These are phyloP conservation scores for Tipula unca DNA, from an alignment of 2,888 invertebrate genomes.

Conservation along the genomic window DNA sequence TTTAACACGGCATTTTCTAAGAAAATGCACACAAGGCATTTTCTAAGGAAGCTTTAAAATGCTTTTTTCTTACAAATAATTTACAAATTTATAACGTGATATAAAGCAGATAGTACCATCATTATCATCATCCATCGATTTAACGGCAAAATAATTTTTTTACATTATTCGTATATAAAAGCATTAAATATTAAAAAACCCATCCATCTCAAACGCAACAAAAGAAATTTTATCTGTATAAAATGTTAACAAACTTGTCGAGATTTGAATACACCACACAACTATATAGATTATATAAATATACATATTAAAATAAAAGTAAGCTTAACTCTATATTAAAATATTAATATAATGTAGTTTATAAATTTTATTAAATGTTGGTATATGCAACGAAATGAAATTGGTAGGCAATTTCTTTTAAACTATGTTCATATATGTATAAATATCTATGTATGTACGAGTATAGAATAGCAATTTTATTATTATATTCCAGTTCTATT, in stretches of 20 bases:
- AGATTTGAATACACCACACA: neutral
- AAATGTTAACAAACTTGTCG: neutral
- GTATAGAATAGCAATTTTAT: neutral
- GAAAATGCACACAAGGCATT: too few relatives aligned
- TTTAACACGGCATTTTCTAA: too few relatives aligned
- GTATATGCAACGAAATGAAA: neutral
- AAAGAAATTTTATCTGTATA: neutral
- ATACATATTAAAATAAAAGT: neutral
- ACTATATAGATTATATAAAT: neutral
- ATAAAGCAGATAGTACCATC: neutral
- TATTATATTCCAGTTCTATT: neutral
- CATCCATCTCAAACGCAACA: neutral
- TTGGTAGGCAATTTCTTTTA: too few relatives aligned
- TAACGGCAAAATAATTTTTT: neutral
- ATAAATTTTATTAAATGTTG: neutral
- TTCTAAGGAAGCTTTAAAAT: too few relatives aligned
- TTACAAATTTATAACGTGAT: neutral
- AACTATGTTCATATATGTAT: too few relatives aligned
- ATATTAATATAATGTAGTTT: neutral
- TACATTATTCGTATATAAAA: neutral
- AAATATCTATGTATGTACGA: too few relatives aligned
- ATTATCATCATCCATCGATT: neutral
- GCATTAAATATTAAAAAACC: neutral
- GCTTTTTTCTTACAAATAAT: neutral
- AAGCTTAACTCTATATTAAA: neutral